Base-by-base conservation (phyloP, 2,113 vertebrate species). In the Columba janthina region DNA sequence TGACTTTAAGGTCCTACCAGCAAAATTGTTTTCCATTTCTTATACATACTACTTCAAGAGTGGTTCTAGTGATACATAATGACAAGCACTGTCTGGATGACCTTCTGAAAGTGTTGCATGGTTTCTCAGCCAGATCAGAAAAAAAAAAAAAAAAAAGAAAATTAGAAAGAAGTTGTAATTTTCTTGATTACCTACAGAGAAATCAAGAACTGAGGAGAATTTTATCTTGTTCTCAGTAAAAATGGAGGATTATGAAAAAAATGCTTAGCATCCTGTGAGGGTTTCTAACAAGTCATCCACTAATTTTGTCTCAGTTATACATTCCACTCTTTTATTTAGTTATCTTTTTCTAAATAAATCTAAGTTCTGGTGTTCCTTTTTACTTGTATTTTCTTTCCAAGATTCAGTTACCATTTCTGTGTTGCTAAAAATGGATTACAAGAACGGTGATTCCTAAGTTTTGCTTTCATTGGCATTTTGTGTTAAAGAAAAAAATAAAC, bases 301-400 rank as follows among this genome's bases (percentile, higher is more conserved):
- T 36, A 54, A 20, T 88, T 92, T 92, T 92, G 42, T 40, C 69
- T 94, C 36, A 60, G 56, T 66, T 91, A 60, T 16, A 13, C n/a
- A 58, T 88, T 90, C n/a, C n/a, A 90, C 18, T 64, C 13, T 81
- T 94, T 67, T 56, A 6, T 77, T 64, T 31, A 44, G 19, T 38
- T 28, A 38, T 67, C 69, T 82, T 76, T 76, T 85, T 26, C 38
- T 46, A 88, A 82, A 76, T 65, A 8, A 77, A 31, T 66, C 24
- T 62, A 80, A 51, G 18, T 76, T 91, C 54, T 86, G 36, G 5
- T 62, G 28, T 46, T 85, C 19, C 20, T 78, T 72, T 44, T 69
- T 95, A 60, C 38, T 70, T 85, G 8, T 20, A 61, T 89, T 93
- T 95, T 88, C 48, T 83, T 92, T 85, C 56, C 71, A 80, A 44